phyloP scores from a whole-genome alignment of 92 coral and sea anemone species.

The Heteractis magnifica region DNA sequence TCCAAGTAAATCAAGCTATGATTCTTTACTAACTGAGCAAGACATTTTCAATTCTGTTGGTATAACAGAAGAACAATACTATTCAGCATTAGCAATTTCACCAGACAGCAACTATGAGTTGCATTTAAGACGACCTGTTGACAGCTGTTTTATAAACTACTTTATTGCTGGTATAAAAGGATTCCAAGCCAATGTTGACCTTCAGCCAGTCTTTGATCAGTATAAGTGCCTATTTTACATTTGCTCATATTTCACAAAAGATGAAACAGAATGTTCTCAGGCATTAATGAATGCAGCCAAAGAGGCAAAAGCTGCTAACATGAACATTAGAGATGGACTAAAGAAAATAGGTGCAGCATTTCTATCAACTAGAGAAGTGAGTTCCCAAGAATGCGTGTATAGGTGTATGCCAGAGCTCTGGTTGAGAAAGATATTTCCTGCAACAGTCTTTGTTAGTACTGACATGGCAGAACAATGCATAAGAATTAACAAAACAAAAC shows the following conservation, averaged over 20 bases:
- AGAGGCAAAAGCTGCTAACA: too few species aligned
- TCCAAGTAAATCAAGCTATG: not conserved
- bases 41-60: conserved; percentile 26
- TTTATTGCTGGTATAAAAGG: conserved; percentile 57
- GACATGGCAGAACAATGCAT: conserved; percentile 53
- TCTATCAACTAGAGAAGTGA: conserved; percentile 64
- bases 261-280: too few species aligned
- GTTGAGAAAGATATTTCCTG: too few species aligned
- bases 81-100: conserved; percentile 50
- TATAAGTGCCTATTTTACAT: conserved; percentile 52
- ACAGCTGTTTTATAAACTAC: conserved; percentile 60
- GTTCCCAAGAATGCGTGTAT: conserved; percentile 74
- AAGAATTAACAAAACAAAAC: conserved; percentile 40
- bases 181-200: conserved; percentile 53
- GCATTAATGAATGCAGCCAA: too few species aligned
- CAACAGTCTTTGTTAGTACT: conserved; percentile 50
- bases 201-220: conserved; percentile 52
- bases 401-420: conserved; percentile 11
- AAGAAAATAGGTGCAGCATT: too few species aligned
- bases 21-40: conserved; percentile 18
- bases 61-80: conserved; percentile 34
- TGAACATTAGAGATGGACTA: too few species aligned
- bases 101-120: conserved; percentile 37
- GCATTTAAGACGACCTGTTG: conserved; percentile 49
- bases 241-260: too few species aligned